A percentile compares a stretch with the other conserved stretches of the same genome.
phyloP scores from a whole-genome alignment of 2,797 vertebrate genomes.

The Smutsia temminckii region DNA sequence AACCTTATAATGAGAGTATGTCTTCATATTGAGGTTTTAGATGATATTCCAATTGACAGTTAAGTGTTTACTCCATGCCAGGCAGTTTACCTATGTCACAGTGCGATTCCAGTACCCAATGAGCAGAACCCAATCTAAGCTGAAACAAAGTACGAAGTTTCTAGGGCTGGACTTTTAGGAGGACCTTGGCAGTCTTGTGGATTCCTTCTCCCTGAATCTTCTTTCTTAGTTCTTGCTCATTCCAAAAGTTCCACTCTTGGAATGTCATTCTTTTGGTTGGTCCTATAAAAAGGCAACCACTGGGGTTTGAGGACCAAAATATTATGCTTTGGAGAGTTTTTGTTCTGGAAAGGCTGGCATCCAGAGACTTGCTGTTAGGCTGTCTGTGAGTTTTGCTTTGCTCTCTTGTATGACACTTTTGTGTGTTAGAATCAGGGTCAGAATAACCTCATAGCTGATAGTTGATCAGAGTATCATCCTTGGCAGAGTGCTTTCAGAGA shows the following conservation, averaged over 20 bases:
- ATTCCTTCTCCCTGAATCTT: neutral
- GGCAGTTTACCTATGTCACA: neutral
- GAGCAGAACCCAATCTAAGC: neutral
- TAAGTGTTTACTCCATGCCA: neutral
- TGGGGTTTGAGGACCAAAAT: neutral
- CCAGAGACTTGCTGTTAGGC: neutral
- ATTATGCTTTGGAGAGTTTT: neutral
- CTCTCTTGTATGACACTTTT: neutral
- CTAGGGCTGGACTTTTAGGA: neutral
- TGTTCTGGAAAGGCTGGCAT: neutral
- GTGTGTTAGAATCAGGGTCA: slow-evolving; percentile 17
- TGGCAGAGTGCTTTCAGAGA: neutral
- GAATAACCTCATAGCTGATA: neutral
- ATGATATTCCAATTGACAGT: neutral
- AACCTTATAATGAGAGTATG: neutral
- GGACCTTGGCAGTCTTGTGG: neutral
- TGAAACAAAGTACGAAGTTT: neutral
- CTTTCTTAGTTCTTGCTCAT: neutral
- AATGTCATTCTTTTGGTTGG: neutral
- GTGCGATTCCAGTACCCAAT: neutral
- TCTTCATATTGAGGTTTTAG: neutral
- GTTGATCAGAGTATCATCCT: neutral
- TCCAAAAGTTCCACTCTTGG: neutral
- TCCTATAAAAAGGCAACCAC: neutral
- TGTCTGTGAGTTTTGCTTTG: neutral